Evolutionary conservation across 2,888 invertebrate species (phyloP).

Genomic region (Scaptomyza caliginosa): DNA sequence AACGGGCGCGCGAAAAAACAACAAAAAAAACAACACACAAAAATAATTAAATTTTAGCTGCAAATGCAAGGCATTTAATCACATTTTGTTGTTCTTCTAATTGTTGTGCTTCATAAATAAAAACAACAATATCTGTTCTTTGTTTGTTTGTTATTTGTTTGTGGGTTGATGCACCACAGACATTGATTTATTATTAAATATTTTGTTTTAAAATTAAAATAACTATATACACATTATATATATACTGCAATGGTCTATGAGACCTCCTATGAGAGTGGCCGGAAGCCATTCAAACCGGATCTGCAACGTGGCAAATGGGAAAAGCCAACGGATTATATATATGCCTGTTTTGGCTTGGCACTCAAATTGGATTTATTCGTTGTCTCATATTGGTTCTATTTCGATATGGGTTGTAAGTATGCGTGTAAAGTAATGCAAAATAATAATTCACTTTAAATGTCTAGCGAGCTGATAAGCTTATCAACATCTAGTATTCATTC

Average conservation of each 20-base stretch:
- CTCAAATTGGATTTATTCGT: slow-evolving; percentile 92
- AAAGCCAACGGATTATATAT: slow-evolving; percentile 89
- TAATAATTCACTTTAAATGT: not conserved
- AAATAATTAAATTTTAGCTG: slow-evolving; percentile 37
- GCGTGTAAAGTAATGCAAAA: slow-evolving; percentile 1
- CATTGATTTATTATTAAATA: slow-evolving; percentile 4
- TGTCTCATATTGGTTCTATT: slow-evolving; percentile 85
- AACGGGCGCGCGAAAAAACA: slow-evolving; percentile 29
- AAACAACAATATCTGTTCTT: slow-evolving; percentile 10
- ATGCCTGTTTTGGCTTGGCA: slow-evolving; percentile 91
- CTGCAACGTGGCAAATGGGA: slow-evolving; percentile 88
- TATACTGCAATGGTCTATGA: slow-evolving; percentile 72
- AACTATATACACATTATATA: not conserved
- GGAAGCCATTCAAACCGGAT: slow-evolving; percentile 81
- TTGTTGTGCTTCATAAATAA: slow-evolving; percentile 11
- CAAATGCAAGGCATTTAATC: slow-evolving; percentile 13
- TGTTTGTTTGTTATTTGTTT: not conserved
- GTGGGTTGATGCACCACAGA: slow-evolving; percentile 11
- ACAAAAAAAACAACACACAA: slow-evolving; percentile 4
- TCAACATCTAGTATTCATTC: not conserved
- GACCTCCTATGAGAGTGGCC: slow-evolving; percentile 80
- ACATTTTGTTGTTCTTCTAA: not conserved
- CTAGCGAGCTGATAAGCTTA: slow-evolving; percentile 23
- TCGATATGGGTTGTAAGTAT: slow-evolving; percentile 77
- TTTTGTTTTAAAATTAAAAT: slow-evolving; percentile 2